Conservation (phyloP, 2,797 vertebrate species). For the Oophaga sylvatica region DNA sequence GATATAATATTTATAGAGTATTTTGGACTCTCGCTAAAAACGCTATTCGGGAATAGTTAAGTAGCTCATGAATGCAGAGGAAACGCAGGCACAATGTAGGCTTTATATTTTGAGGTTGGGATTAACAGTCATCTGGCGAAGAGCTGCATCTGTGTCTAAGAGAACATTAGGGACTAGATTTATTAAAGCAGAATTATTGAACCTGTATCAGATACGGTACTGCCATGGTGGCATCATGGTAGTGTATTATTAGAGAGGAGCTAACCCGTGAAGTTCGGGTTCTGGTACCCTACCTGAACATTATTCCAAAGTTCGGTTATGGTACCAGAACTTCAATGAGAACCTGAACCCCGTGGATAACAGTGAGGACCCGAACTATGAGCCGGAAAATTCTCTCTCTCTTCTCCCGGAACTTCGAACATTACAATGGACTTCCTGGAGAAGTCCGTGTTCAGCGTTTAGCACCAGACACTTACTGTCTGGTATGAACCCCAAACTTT, state of each 20-base stretch:
- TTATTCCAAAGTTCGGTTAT: too few species aligned
- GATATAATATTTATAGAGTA: conserved; percentile 49
- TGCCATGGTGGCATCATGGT: not conserved
- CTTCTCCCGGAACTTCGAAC: too few species aligned
- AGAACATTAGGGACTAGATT: not conserved
- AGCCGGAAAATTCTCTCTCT: too few species aligned
- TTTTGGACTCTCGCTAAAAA: conserved; percentile 35
- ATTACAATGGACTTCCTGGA: too few species aligned
- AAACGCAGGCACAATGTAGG: conserved; percentile 20
- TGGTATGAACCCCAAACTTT: too few species aligned
- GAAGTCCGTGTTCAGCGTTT: too few species aligned
- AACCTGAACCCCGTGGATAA: too few species aligned
- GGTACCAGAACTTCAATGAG: too few species aligned
- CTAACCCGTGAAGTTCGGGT: too few species aligned
- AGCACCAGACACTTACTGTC: too few species aligned
- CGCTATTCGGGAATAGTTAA: conserved; percentile 40
- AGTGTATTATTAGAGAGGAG: not conserved
- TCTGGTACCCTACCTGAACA: too few species aligned
- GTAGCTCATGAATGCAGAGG: conserved; percentile 15
- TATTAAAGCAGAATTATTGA: not conserved
- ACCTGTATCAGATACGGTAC: not conserved
- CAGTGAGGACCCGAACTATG: too few species aligned
- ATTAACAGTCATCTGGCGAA: not conserved
- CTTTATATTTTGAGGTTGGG: not conserved
- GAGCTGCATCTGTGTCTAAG: not conserved